These are phyloP conservation scores for Pseudomugil gertrudae DNA, from an alignment of 2,797 vertebrate genomes.

Conservation along the genomic window DNA sequence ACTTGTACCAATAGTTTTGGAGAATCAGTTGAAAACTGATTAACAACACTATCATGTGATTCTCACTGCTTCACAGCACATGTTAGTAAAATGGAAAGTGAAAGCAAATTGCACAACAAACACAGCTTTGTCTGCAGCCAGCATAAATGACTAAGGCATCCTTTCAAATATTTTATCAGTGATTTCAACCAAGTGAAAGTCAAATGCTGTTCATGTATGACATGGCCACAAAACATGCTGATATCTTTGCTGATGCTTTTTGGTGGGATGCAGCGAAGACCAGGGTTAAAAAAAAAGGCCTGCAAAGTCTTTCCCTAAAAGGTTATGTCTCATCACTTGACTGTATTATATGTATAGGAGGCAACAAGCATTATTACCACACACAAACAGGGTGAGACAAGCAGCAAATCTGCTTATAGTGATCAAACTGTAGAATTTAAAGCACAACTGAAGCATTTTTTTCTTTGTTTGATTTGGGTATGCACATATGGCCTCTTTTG, in stretches of 20 bases:
- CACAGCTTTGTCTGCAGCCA: not conserved
- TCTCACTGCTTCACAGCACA: not conserved
- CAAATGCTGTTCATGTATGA: not conserved
- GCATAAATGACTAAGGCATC: not conserved
- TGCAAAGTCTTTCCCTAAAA: not conserved
- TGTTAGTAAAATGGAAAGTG: slow-evolving; percentile 51
- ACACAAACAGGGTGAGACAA: not conserved
- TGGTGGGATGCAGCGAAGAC: not conserved
- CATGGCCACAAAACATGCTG: not conserved
- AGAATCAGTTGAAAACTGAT: not conserved
- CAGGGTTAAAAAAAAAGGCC: not conserved
- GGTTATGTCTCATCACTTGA: not conserved
- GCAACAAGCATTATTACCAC: not conserved
- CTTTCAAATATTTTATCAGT: not conserved
- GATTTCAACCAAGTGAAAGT: not conserved
- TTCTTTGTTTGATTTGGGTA: not conserved
- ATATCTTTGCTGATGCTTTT: no score
- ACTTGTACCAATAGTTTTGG: slow-evolving; percentile 27
- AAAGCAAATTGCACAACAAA: slow-evolving; percentile 47
- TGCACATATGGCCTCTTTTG: not conserved
- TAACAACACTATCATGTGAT: not conserved
- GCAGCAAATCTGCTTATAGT: not conserved
- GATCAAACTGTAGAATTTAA: not conserved
- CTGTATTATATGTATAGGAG: not conserved
- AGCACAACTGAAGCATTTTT: slow-evolving; percentile 2